phyloP scores from a whole-genome alignment of 2,113 vertebrate genomes.

The Pelodiscus sinensis region DNA sequence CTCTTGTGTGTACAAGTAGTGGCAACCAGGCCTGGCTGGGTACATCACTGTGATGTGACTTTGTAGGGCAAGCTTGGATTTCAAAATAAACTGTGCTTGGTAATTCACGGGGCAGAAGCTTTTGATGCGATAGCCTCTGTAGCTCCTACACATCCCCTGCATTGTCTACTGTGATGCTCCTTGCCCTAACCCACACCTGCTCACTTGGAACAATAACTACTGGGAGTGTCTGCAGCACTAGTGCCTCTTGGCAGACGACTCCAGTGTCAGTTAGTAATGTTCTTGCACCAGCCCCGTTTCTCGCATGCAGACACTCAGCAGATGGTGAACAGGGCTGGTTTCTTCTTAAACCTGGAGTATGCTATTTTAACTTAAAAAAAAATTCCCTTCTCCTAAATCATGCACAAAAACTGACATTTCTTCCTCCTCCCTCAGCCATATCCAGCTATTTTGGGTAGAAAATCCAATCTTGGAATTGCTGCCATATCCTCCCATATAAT shows the following conservation, averaged over 20 bases:
- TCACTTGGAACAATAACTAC: conserved; percentile 1
- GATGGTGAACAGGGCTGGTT: neutral
- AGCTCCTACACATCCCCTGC: conserved; percentile 9
- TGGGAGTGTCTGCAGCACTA: neutral
- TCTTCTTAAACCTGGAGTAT: neutral
- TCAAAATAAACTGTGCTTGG: conserved; percentile 51
- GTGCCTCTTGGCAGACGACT: neutral
- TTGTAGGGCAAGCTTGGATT: conserved; percentile 46
- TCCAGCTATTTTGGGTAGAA: neutral
- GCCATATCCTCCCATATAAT: neutral
- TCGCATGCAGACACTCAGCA: neutral
- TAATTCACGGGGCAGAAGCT: conserved; percentile 8
- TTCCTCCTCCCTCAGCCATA: conserved; percentile 58
- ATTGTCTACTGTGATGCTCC: conserved; percentile 24
- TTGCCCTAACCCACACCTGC: conserved; percentile 23
- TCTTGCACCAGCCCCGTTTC: neutral
- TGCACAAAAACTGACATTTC: conserved; percentile 45
- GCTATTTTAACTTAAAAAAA: neutral
- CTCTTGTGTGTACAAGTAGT: conserved; percentile 27
- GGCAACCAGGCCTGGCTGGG: conserved; percentile 19
- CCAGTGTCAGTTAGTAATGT: neutral
- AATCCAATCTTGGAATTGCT: neutral
- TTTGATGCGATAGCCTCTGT: conserved; percentile 39
- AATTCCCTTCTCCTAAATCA: rapidly evolving
- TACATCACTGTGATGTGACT: conserved; percentile 50